These are phyloP conservation scores for Troides oblongomaculatus DNA, from an alignment of 2,888 invertebrate species.

Conservation along the genomic window DNA sequence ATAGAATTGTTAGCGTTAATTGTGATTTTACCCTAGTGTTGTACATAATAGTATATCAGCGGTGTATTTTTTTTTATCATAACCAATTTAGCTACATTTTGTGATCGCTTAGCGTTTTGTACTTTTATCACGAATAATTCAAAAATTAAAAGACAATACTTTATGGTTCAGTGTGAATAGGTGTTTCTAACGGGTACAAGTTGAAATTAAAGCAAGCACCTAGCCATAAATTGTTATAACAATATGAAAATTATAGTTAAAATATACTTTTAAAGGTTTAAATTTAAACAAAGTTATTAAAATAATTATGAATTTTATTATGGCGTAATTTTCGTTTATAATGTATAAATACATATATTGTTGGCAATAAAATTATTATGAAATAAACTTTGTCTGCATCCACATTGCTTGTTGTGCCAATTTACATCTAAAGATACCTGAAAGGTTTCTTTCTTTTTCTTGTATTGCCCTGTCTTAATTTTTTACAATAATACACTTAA, in stretches of 20 bases:
- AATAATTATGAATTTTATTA: slow-evolving; percentile 9
- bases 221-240: slow-evolving; percentile 35
- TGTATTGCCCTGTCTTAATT: background rate
- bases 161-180: slow-evolving; percentile 29
- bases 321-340: slow-evolving; percentile 25
- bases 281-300: background rate
- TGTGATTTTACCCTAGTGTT: slow-evolving; percentile 70
- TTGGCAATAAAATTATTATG: slow-evolving; percentile 27
- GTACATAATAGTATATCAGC: slow-evolving; percentile 73
- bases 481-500: slow-evolving; percentile 1
- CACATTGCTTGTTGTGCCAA: slow-evolving; percentile 23
- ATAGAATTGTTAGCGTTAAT: slow-evolving; percentile 54
- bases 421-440: background rate
- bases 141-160: slow-evolving; percentile 40
- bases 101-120: slow-evolving; percentile 77
- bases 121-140: slow-evolving; percentile 56
- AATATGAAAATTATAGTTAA: background rate
- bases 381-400: slow-evolving; percentile 9
- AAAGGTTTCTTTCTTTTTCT: background rate
- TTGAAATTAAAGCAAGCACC: slow-evolving; percentile 34
- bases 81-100: slow-evolving; percentile 68
- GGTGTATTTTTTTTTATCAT: slow-evolving; percentile 75
- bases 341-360: slow-evolving; percentile 17
- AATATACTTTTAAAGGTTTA: background rate
- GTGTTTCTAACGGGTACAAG: slow-evolving; percentile 34